Percentiles rank a stretch among this genome's conserved stretches.
Evolutionary conservation across 2,797 vertebrate species (phyloP).

Genomic region (Parambassis ranga): DNA sequence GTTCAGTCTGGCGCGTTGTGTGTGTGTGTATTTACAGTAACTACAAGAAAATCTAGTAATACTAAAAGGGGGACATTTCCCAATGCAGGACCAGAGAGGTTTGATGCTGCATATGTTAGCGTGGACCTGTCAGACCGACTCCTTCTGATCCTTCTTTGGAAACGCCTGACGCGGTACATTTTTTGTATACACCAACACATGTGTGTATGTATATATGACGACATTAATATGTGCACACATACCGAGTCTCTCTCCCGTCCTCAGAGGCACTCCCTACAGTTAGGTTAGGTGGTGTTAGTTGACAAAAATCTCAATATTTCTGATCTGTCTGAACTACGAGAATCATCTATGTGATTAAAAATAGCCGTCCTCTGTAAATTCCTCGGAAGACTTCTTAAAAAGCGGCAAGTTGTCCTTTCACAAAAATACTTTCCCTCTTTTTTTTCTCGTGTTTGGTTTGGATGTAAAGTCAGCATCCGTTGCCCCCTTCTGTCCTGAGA

Average conservation of each 20-base stretch:
- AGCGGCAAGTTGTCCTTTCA: constrained; percentile 54
- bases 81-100: constrained; percentile 24
- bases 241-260: constrained; percentile 63
- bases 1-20: constrained; percentile 56
- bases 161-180: constrained; percentile 46
- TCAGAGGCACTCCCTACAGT: constrained; percentile 77
- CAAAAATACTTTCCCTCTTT: constrained; percentile 57
- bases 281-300: constrained; percentile 76
- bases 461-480: constrained; percentile 19
- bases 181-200: constrained; percentile 58
- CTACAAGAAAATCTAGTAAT: constrained; percentile 60
- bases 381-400: constrained; percentile 79
- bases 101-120: background rate
- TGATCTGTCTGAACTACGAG: constrained; percentile 47
- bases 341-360: constrained; percentile 65
- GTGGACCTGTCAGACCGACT: background rate
- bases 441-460: constrained; percentile 41
- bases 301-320: constrained; percentile 61
- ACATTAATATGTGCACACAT: constrained; percentile 50
- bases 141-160: constrained; percentile 28
- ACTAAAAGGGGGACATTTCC: constrained; percentile 32
- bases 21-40: constrained; percentile 64
- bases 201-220: constrained; percentile 42
- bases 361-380: constrained; percentile 65
- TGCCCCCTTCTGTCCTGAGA: constrained; percentile 27